A percentile compares a stretch with the other conserved stretches of the same genome.
phyloP scores from a whole-genome alignment of 2,888 invertebrate species.

The Thecophora atra region DNA sequence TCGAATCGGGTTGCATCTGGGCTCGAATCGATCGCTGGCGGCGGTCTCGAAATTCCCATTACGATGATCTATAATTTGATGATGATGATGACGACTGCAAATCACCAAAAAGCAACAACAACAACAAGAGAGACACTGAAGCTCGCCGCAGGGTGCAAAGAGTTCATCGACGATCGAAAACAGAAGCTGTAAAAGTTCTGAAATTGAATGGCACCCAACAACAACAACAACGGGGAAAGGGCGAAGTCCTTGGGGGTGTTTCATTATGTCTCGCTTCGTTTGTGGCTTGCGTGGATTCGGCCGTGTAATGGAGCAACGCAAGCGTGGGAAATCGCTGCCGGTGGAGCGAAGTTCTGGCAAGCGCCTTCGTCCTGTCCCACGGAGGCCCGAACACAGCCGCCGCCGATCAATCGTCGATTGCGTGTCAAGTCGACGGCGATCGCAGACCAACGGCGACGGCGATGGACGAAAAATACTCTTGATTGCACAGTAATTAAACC shows the following conservation, averaged over 20 bases:
- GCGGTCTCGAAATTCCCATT: slow-evolving; percentile 48
- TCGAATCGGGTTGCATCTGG: not conserved
- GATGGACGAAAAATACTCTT: slow-evolving; percentile 3
- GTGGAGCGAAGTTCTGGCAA: not conserved
- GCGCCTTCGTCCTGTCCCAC: not conserved
- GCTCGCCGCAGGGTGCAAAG: not conserved
- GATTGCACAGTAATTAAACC: slow-evolving; percentile 19
- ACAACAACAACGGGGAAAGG: slow-evolving; percentile 11
- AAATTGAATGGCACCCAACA: not conserved
- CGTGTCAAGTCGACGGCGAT: slow-evolving; percentile 29
- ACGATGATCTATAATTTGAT: slow-evolving; percentile 45
- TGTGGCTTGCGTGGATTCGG: slow-evolving; percentile 14
- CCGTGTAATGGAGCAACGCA: slow-evolving; percentile 1
- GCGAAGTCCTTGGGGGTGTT: slow-evolving; percentile 27
- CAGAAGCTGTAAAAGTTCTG: slow-evolving; percentile 16
- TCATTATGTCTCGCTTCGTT: slow-evolving; percentile 12
- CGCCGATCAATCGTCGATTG: slow-evolving; percentile 2
- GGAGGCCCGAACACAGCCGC: not conserved
- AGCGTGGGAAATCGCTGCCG: slow-evolving; percentile 34
- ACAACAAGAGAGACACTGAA: not conserved
- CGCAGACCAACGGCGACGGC: slow-evolving; percentile 10
- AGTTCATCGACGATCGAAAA: slow-evolving; percentile 1
- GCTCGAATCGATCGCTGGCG: slow-evolving; percentile 39
- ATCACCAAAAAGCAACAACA: not conserved
- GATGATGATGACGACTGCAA: slow-evolving; percentile 6